Evolutionary conservation across 2,888 invertebrate species (phyloP).

Genomic region (Yponomeuta cagnagella): DNA sequence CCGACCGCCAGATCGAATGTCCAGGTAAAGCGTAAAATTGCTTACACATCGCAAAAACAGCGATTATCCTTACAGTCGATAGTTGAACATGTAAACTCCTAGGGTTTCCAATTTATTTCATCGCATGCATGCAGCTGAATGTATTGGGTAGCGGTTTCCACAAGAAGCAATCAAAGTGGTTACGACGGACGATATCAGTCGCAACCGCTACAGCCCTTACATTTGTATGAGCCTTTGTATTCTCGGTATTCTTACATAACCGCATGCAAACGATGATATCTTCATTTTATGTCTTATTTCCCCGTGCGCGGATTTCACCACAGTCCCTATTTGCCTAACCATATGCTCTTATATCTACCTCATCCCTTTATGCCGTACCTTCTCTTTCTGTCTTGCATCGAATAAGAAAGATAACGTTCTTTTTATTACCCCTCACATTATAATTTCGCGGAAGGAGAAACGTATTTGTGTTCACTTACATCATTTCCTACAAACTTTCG

Average conservation of each 20-base stretch:
- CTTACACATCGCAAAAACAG: neutral
- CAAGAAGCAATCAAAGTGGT: conserved; percentile 6
- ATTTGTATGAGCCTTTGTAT: conserved; percentile 10
- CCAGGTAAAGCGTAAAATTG: conserved; percentile 39
- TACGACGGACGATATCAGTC: neutral
- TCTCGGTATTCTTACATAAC: neutral
- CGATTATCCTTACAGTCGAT: neutral
- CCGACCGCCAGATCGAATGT: conserved; percentile 62
- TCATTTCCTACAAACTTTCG: conserved; percentile 3
- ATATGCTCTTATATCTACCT: conserved; percentile 1
- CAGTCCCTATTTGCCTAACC: neutral
- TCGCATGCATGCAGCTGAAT: neutral
- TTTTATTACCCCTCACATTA: conserved; percentile 5
- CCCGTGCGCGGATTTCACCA: conserved; percentile 5
- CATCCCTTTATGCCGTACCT: neutral
- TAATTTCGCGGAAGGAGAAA: neutral
- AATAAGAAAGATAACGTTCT: neutral
- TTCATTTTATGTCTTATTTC: conserved; percentile 9
- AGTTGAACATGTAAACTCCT: neutral
- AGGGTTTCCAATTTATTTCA: neutral
- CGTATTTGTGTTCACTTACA: neutral
- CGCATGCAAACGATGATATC: conserved; percentile 12
- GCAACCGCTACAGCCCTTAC: neutral
- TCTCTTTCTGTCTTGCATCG: neutral
- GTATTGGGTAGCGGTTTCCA: neutral